Evolutionary conservation across 92 coral and sea anemone genomes (phyloP), one percentile per base, ranked within the genome.

Genomic region (Pocillopora grandis): DNA sequence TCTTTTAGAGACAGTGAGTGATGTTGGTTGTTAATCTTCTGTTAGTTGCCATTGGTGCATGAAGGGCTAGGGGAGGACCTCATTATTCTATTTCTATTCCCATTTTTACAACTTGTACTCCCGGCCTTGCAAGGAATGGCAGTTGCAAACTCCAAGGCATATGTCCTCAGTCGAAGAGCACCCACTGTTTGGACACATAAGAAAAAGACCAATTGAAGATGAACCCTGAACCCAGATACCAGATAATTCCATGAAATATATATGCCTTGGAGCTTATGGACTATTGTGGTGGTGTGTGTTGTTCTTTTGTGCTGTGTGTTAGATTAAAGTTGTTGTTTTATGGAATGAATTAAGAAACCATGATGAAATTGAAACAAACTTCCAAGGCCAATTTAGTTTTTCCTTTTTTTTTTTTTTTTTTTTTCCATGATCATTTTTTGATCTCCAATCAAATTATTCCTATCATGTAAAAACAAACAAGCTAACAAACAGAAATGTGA

Each of bases 71-170:
- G 62, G 72, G 12, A 14, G 19, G 23, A 62, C 10, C 72, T 59
- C 17, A 58, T 20, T 21, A 13, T 10, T 20, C 27, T 80, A 2
- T 36, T 1, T 18, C 42, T 42, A 18, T 64, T 2, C 52, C 52
- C 52, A 42, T 42, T 3, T 42, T 42, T 42, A 42, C 52, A 42
- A 3, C 52, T 48, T 58, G 15, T 48, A 58, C 42, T 12, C 71
- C 35, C 31, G 52, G 71, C 86, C 86, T 74, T 61, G 19, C 35
- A 48, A 74, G 86, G 86, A 66, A 83, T 73, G 86, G 86, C 86
- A 83, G 86, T 42, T 7, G 23, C 20, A 73, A 75, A 62, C 72
- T 83, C 73, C 42, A 49, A 83, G 86, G 86, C 72, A 55, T 83
- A 60, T 33, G 10, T 20, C 65, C n/a, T 7, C 23, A 66, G 56